These are phyloP conservation scores for Pterocles orientalis DNA, from an alignment of 2,113 vertebrate genomes.

Conservation along the genomic window DNA sequence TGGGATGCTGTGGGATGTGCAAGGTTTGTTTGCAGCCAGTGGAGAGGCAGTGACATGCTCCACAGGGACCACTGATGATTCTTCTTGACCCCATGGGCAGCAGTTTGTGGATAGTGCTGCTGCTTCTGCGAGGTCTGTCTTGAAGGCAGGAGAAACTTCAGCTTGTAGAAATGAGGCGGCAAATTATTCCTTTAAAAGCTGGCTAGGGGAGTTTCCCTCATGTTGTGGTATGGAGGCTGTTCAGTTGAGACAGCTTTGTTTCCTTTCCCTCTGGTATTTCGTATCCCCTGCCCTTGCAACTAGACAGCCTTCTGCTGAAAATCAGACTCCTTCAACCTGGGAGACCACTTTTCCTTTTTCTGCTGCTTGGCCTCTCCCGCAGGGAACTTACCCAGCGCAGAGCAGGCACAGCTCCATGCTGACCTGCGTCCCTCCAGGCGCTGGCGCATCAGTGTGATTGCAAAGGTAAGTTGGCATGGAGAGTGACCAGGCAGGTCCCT, in stretches of 20 bases:
- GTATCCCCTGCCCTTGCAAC: not conserved
- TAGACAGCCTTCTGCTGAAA: not conserved
- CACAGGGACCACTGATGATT: not conserved
- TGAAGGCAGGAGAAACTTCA: not conserved
- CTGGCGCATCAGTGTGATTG: fast-evolving
- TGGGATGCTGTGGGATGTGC: fast-evolving
- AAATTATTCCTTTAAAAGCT: not conserved
- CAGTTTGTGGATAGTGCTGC: not conserved
- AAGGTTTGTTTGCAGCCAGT: not conserved
- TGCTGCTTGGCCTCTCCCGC: not conserved
- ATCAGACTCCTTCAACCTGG: not conserved
- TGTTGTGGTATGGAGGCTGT: not conserved
- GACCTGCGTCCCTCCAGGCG: not conserved
- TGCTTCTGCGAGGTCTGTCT: not conserved
- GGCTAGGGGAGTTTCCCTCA: not conserved
- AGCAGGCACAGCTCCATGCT: not conserved
- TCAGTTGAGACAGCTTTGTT: not conserved
- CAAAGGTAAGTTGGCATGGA: not conserved
- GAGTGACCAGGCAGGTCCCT: not conserved
- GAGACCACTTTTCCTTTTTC: not conserved
- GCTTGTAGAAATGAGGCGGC: not conserved
- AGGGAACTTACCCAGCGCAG: not conserved
- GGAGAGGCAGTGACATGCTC: not conserved
- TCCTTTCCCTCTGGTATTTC: not conserved
- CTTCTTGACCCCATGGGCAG: not conserved